phyloP scores from a whole-genome alignment of 2,888 invertebrate species.

The Neuroscelio doddi region DNA sequence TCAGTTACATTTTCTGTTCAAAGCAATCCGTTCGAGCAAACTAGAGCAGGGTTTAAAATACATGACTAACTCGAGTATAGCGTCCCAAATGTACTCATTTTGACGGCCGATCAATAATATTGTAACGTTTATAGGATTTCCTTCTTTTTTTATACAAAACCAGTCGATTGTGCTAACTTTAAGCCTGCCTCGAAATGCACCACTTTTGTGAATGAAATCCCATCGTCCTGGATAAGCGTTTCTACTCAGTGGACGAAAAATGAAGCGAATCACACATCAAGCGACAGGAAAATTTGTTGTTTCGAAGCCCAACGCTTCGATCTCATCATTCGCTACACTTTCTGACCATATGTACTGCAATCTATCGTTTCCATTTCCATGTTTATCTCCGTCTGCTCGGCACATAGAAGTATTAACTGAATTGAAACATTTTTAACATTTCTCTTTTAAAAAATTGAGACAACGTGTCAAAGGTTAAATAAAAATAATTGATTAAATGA shows the following conservation, averaged over 20 bases:
- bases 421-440: neutral
- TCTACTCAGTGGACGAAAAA: neutral
- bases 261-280: too few relatives aligned
- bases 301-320: neutral
- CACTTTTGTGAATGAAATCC: neutral
- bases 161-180: neutral
- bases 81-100: too few relatives aligned
- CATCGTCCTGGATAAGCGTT: conserved; percentile 1
- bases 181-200: neutral
- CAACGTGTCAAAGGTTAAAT: neutral
- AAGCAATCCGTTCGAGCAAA: too few relatives aligned
- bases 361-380: neutral
- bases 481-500: too few relatives aligned
- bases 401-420: too few relatives aligned
- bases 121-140: too few relatives aligned
- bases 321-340: neutral
- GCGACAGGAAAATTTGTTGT: neutral
- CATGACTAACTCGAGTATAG: too few relatives aligned
- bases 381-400: too few relatives aligned
- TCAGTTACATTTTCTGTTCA: too few relatives aligned
- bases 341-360: neutral
- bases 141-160: too few relatives aligned
- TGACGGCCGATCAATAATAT: too few relatives aligned
- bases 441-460: neutral
- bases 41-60: too few relatives aligned